phyloP scores from a whole-genome alignment of 2,113 vertebrate species.

The Proteles cristata region DNA sequence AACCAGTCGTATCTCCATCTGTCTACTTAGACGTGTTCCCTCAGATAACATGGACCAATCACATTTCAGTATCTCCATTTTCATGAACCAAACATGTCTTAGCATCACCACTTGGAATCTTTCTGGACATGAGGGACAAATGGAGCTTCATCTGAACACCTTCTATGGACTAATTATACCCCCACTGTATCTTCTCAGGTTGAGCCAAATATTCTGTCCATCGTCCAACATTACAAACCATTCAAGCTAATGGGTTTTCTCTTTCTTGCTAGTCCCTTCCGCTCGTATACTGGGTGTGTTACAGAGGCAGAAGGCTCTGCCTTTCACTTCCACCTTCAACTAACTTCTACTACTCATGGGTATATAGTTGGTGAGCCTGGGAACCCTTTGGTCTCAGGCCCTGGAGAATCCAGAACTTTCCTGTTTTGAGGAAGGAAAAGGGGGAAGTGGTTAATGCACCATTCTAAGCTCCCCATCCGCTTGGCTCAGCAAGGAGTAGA shows the following conservation, averaged over 20 bases:
- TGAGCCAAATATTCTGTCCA: neutral
- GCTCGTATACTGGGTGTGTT: neutral
- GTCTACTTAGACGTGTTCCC: slow-evolving; percentile 17
- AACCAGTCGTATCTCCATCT: neutral
- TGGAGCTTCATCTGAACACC: neutral
- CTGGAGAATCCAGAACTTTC: neutral
- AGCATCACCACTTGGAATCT: neutral
- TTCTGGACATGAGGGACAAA: neutral
- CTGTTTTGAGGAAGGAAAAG: neutral
- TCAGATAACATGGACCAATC: neutral
- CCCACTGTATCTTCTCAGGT: neutral
- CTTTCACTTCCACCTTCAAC: neutral
- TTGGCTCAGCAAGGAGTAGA: neutral
- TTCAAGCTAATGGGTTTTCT: neutral
- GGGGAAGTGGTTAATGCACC: neutral
- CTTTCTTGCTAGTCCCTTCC: neutral
- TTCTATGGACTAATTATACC: neutral
- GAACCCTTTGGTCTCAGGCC: neutral
- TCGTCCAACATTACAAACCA: neutral
- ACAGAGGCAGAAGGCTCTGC: neutral
- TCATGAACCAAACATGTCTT: neutral
- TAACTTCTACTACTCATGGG: neutral
- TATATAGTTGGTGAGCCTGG: neutral
- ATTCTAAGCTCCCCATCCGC: neutral
- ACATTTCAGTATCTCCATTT: neutral